Conservation (phyloP, 2,113 vertebrate genomes). For the Passer domesticus region DNA sequence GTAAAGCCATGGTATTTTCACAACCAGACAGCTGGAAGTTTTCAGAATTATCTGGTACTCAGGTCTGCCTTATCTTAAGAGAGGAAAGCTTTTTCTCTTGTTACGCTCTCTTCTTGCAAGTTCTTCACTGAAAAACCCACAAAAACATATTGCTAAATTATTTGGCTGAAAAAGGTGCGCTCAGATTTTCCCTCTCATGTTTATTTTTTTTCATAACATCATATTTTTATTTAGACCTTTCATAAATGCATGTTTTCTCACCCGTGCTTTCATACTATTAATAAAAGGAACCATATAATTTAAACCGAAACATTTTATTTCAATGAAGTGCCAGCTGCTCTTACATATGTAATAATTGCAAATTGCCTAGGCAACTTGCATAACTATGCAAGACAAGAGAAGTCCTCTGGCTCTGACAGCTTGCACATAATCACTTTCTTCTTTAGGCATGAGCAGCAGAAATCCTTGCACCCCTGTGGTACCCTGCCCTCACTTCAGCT, state of each 20-base stretch:
- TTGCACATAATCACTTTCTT: not conserved
- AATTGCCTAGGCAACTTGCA: conserved; percentile 12
- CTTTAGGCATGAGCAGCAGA: not conserved
- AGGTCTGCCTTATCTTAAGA: not conserved
- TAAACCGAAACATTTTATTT: not conserved
- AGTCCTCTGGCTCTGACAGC: not conserved
- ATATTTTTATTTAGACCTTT: not conserved
- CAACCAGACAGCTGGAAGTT: not conserved
- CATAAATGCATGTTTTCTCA: not conserved
- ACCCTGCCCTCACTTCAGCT: not conserved
- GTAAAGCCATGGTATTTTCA: not conserved
- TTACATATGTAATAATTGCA: not conserved
- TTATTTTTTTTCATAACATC: not conserved
- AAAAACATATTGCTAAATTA: not conserved
- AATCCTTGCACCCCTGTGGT: not conserved
- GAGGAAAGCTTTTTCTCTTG: not conserved
- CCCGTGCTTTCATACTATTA: not conserved
- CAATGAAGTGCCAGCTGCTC: not conserved
- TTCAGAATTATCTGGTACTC: not conserved
- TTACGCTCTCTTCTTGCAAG: not conserved
- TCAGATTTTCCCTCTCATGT: not conserved
- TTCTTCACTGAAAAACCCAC: not conserved
- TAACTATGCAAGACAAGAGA: not conserved
- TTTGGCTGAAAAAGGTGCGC: not conserved
- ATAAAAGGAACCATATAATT: not conserved